Percentiles rank a stretch among this genome's conserved stretches.
phyloP scores from a whole-genome alignment of 2,113 vertebrate species.

The Sterrhoptilus dennistouni region DNA sequence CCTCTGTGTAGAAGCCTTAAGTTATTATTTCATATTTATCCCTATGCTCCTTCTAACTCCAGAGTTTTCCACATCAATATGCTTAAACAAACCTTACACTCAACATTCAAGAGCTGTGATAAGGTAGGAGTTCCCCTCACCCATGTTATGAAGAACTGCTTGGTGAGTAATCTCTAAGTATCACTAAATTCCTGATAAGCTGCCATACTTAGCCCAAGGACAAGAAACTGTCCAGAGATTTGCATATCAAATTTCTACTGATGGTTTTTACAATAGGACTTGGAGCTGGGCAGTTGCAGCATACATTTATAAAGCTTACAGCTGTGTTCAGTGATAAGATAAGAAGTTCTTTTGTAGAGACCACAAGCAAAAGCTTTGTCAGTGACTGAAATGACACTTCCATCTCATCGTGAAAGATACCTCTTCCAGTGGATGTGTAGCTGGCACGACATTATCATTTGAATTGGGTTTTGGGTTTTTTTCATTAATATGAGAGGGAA shows the following conservation, averaged over 20 bases:
- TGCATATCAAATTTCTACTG: conserved; percentile 44
- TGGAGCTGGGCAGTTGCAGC: background rate
- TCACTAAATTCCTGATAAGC: conserved; percentile 26
- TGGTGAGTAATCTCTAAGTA: background rate
- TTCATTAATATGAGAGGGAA: background rate
- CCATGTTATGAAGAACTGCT: background rate
- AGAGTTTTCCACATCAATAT: background rate
- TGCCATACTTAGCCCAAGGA: conserved; percentile 28
- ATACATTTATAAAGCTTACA: conserved; percentile 13
- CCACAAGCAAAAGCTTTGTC: conserved; percentile 20
- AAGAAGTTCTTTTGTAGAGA: conserved; percentile 27
- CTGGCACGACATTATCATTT: background rate
- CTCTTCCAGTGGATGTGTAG: background rate
- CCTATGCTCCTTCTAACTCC: background rate
- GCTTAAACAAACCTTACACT: background rate
- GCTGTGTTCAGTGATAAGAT: conserved; percentile 39
- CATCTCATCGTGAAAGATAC: conserved; percentile 17
- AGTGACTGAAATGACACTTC: conserved; percentile 2
- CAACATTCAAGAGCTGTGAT: background rate
- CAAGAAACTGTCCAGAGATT: conserved; percentile 13
- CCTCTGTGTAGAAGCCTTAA: background rate
- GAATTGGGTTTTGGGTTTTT: background rate
- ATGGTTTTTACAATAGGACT: background rate
- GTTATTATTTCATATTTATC: background rate
- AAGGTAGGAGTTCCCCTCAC: background rate